Conservation (phyloP, 2,797 vertebrate species). For the Miopithecus talapoin region DNA sequence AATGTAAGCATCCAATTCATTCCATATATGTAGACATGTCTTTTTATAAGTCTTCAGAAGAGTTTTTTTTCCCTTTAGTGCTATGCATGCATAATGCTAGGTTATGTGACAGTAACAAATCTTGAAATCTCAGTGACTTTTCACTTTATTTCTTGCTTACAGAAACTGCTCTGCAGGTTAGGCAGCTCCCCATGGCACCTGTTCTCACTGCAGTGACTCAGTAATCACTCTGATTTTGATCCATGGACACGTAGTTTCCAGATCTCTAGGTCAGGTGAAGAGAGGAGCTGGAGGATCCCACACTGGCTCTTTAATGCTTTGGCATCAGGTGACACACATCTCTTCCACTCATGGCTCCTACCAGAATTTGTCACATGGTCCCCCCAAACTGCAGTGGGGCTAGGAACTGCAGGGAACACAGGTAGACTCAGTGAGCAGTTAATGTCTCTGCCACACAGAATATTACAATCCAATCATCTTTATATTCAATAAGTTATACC, state of each 20-base stretch:
- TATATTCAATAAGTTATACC: neutral
- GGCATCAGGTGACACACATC: neutral
- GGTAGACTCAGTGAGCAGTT: neutral
- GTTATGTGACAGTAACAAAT: neutral
- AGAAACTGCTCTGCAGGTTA: neutral
- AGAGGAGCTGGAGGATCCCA: neutral
- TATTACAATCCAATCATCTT: neutral
- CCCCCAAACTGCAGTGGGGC: neutral
- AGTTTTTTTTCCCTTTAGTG: neutral
- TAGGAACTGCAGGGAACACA: neutral
- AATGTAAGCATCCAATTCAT: neutral
- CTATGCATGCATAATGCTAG: neutral
- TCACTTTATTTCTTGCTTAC: neutral
- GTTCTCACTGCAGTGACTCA: neutral
- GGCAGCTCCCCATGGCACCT: neutral
- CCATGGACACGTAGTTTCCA: neutral
- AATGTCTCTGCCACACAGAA: neutral
- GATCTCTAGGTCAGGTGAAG: neutral
- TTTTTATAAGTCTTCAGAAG: slow-evolving; percentile 10
- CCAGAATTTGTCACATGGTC: neutral
- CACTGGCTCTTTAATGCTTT: neutral
- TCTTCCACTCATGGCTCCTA: neutral
- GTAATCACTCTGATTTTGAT: neutral
- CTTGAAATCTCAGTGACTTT: neutral
- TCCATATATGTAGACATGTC: neutral